Evolutionary conservation across 2,797 vertebrate species (phyloP).

Genomic region (Sebastes iracundus): DNA sequence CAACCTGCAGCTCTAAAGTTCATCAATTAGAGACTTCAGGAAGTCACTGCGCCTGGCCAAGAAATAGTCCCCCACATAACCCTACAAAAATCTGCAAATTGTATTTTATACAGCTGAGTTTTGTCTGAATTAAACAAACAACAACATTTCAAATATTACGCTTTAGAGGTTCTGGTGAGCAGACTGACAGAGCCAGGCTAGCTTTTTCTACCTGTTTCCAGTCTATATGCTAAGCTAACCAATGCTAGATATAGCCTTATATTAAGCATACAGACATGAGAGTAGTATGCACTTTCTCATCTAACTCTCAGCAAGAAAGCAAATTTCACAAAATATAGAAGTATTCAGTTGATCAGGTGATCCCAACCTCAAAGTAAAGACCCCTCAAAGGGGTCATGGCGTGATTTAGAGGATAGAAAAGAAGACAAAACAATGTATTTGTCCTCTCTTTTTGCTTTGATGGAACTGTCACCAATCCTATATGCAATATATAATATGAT

Average conservation of each 20-base stretch:
- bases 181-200: neutral
- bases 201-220: neutral
- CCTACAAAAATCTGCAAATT: neutral
- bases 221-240: neutral
- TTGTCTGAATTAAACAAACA: neutral
- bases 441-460: neutral
- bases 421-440: neutral
- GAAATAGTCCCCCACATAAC: neutral
- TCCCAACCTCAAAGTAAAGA: neutral
- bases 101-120: neutral
- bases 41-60: fast-evolving
- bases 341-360: neutral
- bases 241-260: neutral
- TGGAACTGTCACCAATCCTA: neutral
- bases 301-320: neutral
- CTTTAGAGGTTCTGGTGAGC: neutral
- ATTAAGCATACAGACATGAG: neutral
- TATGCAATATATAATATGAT: neutral
- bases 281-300: neutral
- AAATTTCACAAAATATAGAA: neutral
- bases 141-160: neutral
- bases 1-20: neutral
- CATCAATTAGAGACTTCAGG: fast-evolving
- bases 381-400: neutral
- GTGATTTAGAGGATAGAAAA: neutral